Evolutionary conservation across 2,888 invertebrate genomes (phyloP), one percentile per base, ranked within the genome.

Genomic region (Mayetiola destructor): DNA sequence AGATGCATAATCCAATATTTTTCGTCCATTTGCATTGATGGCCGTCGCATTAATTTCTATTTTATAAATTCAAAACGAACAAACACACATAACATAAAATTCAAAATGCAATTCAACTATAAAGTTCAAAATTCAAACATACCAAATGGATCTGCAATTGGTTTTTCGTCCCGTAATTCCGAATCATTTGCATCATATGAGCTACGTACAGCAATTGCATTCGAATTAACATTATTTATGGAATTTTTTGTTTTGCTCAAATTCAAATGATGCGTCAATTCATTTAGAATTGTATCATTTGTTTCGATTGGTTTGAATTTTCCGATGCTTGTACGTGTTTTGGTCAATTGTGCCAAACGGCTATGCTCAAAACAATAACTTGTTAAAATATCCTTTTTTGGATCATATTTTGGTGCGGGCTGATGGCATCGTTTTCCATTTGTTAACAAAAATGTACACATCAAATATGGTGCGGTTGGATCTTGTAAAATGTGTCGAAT

Each of bases 401-500:
- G 82, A 58, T 87, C 86, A 40, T 76, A 72, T 67, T 80, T 82
- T 0, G 84, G 83, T 2, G 89, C 86, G 0, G 91, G 84, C 65
- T 84, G 78, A n/a, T 77, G 73, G 67, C 93, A 93, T 60, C 85
- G 76, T 61, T 84, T 82, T 0, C 83, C 84, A 60, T 81, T 85
- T 56, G 77, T 78, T 29, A 79, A 64, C 61, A 84, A 75, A 68
- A 80, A 85, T 0, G 79, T 75, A 67, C 95, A 96, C 62, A 85
- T 88, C 60, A 81, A 82, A 69, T 81, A 96, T 0, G 92, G 91
- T 1, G 93, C 89, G 12, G 74, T 77, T 6, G 84, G 79, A 68
- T 95, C 94, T 63, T 84, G 80, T 55, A 93, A 73, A 61, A 94
- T 88, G 65, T 95, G 95, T 3, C 83, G 77, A 4, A 80, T 76